Percentiles rank a stretch among this genome's conserved stretches.
Conservation (phyloP, 2,113 vertebrate species). For the Syngnathus floridae region DNA sequence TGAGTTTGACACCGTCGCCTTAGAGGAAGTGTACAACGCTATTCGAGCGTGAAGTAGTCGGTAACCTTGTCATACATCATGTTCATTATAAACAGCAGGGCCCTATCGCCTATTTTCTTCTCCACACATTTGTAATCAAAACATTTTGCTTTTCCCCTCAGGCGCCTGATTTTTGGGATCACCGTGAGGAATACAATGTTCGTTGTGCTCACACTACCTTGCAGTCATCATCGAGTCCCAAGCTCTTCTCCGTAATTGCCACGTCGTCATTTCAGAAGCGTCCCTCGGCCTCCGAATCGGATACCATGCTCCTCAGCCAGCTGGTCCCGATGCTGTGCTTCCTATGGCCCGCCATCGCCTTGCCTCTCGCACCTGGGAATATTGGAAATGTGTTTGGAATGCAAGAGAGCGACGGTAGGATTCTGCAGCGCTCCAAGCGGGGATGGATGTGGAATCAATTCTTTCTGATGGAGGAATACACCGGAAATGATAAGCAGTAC, state of each 20-base stretch:
- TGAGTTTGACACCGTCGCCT: no score
- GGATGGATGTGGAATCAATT: slow-evolving; percentile 99
- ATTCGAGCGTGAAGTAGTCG: neutral
- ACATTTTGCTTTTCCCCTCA: slow-evolving; percentile 42
- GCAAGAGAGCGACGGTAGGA: slow-evolving; percentile 68
- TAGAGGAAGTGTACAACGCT: neutral
- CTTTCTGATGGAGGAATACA: slow-evolving; percentile 95
- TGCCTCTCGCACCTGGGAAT: slow-evolving; percentile 64
- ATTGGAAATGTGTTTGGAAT: slow-evolving; percentile 60
- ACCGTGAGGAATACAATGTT: slow-evolving; percentile 64
- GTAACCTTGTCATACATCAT: neutral
- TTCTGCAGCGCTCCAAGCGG: slow-evolving; percentile 84
- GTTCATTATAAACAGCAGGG: neutral
- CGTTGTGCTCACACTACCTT: slow-evolving; percentile 57
- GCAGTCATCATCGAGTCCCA: slow-evolving; percentile 44
- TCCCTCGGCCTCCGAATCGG: slow-evolving; percentile 37
- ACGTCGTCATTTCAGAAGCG: slow-evolving; percentile 43
- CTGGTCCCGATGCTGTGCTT: slow-evolving; percentile 58
- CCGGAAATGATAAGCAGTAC: slow-evolving; percentile 89
- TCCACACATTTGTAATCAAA: neutral
- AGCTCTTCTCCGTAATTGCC: slow-evolving; percentile 53
- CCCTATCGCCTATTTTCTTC: neutral
- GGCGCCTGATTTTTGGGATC: slow-evolving; percentile 33
- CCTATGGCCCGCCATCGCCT: slow-evolving; percentile 51
- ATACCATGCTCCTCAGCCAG: slow-evolving; percentile 70